Conservation (phyloP, 2,888 invertebrate species). For the Busseola fusca region DNA sequence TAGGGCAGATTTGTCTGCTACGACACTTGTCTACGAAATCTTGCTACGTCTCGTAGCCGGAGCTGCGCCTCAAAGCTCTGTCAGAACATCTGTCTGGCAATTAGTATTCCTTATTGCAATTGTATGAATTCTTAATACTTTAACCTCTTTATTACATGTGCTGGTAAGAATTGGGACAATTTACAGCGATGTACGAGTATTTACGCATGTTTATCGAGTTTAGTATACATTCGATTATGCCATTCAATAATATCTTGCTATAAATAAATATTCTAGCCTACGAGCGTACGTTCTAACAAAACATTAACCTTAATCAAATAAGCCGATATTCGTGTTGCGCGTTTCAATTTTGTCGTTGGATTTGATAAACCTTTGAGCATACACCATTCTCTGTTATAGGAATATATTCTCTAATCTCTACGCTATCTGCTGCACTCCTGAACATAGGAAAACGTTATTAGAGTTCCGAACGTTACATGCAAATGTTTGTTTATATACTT, state of each 20-base stretch:
- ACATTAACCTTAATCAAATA: constrained; percentile 52
- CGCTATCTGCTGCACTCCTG: constrained; percentile 34
- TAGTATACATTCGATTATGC: constrained; percentile 46
- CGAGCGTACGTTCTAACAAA: constrained; percentile 44
- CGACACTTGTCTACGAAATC: constrained; percentile 30
- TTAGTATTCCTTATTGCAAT: constrained; percentile 9
- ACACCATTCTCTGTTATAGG: constrained; percentile 35
- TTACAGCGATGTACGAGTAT: constrained; percentile 8
- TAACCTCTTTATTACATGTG: constrained; percentile 23
- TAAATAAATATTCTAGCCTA: constrained; percentile 50
- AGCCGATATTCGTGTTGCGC: constrained; percentile 40
- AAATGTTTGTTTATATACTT: constrained; percentile 26
- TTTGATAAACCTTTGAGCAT: constrained; percentile 55
- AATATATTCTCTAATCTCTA: constrained; percentile 44
- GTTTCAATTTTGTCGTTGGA: constrained; percentile 48
- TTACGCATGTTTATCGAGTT: constrained; percentile 31
- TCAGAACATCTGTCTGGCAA: constrained; percentile 14
- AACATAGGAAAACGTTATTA: constrained; percentile 13
- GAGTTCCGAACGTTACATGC: neutral
- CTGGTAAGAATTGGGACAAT: constrained; percentile 30
- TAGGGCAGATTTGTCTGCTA: constrained; percentile 20
- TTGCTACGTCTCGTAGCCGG: constrained; percentile 31
- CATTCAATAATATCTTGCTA: constrained; percentile 45
- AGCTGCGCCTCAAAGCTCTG: constrained; percentile 5
- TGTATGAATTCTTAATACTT: constrained; percentile 14